These are phyloP conservation scores for Cartodere bifasciata DNA, from an alignment of 2,888 invertebrate genomes.

Conservation along the genomic window DNA sequence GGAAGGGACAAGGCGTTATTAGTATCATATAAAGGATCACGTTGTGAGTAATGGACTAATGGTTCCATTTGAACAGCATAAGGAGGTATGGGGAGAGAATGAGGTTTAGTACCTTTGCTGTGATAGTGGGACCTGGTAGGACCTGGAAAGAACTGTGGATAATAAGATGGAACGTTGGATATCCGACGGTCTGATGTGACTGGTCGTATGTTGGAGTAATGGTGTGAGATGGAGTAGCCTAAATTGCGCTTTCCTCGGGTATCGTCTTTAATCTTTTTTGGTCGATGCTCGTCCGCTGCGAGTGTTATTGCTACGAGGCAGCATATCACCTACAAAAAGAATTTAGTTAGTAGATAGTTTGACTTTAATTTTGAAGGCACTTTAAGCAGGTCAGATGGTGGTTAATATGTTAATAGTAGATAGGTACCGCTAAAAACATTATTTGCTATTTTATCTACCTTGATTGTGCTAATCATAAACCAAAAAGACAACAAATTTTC, in stretches of 20 bases:
- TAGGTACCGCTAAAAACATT: no score
- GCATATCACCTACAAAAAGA: slow-evolving; percentile 42
- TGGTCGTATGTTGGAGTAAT: slow-evolving; percentile 42
- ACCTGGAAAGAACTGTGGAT: slow-evolving; percentile 28
- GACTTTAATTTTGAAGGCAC: background rate
- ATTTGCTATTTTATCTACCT: no score
- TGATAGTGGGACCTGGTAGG: slow-evolving; percentile 24
- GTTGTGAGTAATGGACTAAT: slow-evolving; percentile 64
- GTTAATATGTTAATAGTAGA: no score
- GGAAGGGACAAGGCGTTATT: slow-evolving; percentile 30
- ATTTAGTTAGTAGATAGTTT: slow-evolving; percentile 1
- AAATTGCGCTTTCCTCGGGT: slow-evolving; percentile 45
- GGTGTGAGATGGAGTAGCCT: slow-evolving; percentile 46
- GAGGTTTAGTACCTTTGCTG: slow-evolving; percentile 30
- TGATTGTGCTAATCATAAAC: no score
- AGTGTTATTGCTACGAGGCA: slow-evolving; percentile 41
- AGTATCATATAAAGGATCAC: slow-evolving; percentile 62
- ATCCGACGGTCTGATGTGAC: slow-evolving; percentile 43
- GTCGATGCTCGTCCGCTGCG: slow-evolving; percentile 33
- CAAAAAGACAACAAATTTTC: no score
- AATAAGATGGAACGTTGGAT: slow-evolving; percentile 33
- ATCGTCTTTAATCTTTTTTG: slow-evolving; percentile 33
- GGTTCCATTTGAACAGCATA: slow-evolving; percentile 75
- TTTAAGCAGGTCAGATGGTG: no score
- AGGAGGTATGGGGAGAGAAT: slow-evolving; percentile 45